Base-by-base conservation (phyloP, 2,113 vertebrate genomes). In the Antidorcas marsupialis region DNA sequence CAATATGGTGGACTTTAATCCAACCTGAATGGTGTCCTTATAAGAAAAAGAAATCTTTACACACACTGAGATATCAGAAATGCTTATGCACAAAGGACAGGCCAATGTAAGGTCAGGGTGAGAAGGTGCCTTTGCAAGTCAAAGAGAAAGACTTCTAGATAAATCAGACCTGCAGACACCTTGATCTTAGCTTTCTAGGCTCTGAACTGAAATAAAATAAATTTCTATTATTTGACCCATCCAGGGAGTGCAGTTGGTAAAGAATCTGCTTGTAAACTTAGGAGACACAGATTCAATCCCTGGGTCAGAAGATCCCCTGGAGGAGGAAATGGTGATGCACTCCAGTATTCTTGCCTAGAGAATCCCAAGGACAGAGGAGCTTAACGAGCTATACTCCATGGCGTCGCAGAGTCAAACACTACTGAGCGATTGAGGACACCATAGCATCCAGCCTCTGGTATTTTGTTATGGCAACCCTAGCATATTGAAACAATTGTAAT, bases 401-500 rank as follows among this genome's bases (percentile, higher is more conserved):
- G 10, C 2, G 0, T 13, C 0, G 2, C 67, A 39, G 10, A 39
- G n/a, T 74, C 2, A 74, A 39, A 39, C 67, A 74, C n/a, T 6
- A 39, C 10, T 39, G 67, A 74, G n/a, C 1, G 1, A 39, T 6
- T 39, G 67, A 74, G 11, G n/a, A 39, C n/a, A 39, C n/a, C 5
- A 6, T 39, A 74, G 19, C 36, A 25, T 39, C 19, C 13, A 45
- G 27, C 27, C 4, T 81, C 14, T 81, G 14, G 14, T 33, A 27
- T 81, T 87, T 87, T 53, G 47, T 64, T 64, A 53, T 21, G 12
- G 19, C n/a, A 87, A 21, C 7, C 21, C n/a, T 64, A 27, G 47
- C 36, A 64, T 7, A 64, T 23, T 87, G 53, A 94, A 53, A 94
- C 1, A 88, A 67, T 12, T 55, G 3, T 59, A 64, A 83, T 16